Percentiles rank a stretch among this genome's conserved stretches.
Evolutionary conservation across 2,888 invertebrate species (phyloP).

Genomic region (Tetragonisca angustula): DNA sequence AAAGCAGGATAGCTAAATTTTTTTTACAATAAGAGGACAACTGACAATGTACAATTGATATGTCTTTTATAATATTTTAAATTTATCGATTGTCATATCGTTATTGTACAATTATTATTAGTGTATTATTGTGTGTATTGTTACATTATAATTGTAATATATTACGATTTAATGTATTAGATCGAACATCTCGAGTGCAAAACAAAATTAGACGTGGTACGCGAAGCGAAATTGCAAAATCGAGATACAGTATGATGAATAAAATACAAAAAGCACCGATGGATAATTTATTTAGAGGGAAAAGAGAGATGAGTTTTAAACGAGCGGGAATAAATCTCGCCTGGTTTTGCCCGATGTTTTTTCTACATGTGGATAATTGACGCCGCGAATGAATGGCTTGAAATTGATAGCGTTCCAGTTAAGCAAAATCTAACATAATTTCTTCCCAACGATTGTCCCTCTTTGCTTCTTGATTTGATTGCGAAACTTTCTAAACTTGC

Average conservation of each 20-base stretch:
- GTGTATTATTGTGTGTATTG: no score
- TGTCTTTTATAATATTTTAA: no score
- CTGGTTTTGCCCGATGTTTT: constrained; percentile 10
- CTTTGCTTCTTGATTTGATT: background rate
- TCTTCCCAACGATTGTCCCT: background rate
- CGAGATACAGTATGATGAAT: background rate
- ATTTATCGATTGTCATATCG: no score
- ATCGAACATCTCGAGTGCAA: background rate
- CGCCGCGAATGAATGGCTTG: background rate
- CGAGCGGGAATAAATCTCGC: constrained; percentile 13
- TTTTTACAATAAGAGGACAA: no score
- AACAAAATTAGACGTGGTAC: background rate
- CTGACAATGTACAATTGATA: no score
- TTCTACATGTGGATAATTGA: constrained; percentile 14
- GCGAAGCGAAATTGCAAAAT: background rate
- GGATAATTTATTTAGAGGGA: background rate
- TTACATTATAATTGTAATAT: no score
- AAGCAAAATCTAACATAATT: constrained; percentile 2
- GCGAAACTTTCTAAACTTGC: background rate
- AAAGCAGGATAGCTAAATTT: no score
- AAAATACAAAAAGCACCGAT: background rate
- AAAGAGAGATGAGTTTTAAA: constrained; percentile 16
- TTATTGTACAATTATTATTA: no score
- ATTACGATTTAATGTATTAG: no score
- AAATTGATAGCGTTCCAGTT: constrained; percentile 11